Percentiles rank a stretch among this genome's conserved stretches.
These are phyloP conservation scores for Xenentodon cancila DNA, from an alignment of 2,797 vertebrate genomes.

Conservation along the genomic window DNA sequence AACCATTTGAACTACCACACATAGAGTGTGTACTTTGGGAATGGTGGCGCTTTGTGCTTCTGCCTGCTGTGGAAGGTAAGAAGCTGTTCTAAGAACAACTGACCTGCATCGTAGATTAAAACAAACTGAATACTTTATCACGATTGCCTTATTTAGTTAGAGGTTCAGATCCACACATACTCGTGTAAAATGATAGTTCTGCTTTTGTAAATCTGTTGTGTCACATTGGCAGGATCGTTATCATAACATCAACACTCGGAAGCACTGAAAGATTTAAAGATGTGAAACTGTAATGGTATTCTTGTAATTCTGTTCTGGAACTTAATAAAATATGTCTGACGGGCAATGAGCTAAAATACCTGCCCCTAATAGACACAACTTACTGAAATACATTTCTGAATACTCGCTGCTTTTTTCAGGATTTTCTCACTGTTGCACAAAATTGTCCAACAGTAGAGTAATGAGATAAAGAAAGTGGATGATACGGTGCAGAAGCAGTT, in stretches of 20 bases:
- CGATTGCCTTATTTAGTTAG: constrained; percentile 59
- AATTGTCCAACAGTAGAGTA: too few species aligned
- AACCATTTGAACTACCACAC: constrained; percentile 11
- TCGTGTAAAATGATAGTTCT: neutral
- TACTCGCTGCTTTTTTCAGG: too few species aligned
- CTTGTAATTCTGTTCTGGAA: too few species aligned
- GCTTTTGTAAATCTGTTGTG: neutral
- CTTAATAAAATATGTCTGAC: too few species aligned
- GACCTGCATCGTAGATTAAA: constrained; percentile 31
- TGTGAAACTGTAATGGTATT: too few species aligned
- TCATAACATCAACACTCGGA: neutral
- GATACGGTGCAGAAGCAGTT: too few species aligned
- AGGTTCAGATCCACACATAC: constrained; percentile 15
- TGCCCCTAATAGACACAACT: too few species aligned
- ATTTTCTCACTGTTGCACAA: too few species aligned
- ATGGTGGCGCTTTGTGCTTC: constrained; percentile 3
- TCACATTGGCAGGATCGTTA: neutral
- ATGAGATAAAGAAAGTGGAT: too few species aligned
- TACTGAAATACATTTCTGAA: too few species aligned
- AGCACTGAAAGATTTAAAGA: too few species aligned
- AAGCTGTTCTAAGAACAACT: constrained; percentile 24
- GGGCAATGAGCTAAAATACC: too few species aligned
- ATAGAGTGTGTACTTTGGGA: constrained; percentile 16
- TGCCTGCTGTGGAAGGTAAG: constrained; percentile 22
- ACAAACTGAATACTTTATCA: constrained; percentile 1